Percentiles rank a stretch among this genome's conserved stretches.
Evolutionary conservation across 1,140 invertebrate genomes (phyloP).

Genomic region (Cheumatopsyche charites): DNA sequence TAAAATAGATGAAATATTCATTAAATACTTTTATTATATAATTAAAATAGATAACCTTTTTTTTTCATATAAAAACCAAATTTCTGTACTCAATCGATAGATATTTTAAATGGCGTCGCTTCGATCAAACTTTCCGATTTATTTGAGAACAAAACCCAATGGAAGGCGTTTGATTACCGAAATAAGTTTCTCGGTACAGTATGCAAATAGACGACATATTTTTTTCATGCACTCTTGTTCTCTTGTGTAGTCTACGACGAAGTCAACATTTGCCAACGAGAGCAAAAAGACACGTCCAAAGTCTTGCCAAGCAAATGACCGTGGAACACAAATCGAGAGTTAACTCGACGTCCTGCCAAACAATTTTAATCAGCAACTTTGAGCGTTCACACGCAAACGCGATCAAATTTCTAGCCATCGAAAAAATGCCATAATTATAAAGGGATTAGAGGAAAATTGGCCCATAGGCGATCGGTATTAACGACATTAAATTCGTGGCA

Average conservation of each 20-base stretch:
- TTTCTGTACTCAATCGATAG: too few relatives aligned
- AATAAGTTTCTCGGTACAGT: slow-evolving; percentile 13
- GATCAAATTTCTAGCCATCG: neutral
- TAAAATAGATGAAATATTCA: too few relatives aligned
- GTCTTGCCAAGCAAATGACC: slow-evolving; percentile 21
- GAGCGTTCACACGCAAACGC: neutral
- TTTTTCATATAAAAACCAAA: too few relatives aligned
- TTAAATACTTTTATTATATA: too few relatives aligned
- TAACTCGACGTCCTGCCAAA: slow-evolving; percentile 18
- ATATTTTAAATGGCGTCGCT: too few relatives aligned
- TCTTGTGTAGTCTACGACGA: neutral
- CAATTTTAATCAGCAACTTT: slow-evolving; percentile 12
- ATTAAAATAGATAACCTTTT: too few relatives aligned
- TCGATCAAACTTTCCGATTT: too few relatives aligned
- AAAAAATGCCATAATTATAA: slow-evolving; percentile 35
- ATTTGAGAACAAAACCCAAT: neutral
- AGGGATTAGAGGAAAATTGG: slow-evolving; percentile 33
- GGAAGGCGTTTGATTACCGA: neutral
- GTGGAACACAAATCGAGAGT: slow-evolving; percentile 27
- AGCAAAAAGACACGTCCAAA: slow-evolving; percentile 1
- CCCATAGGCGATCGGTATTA: slow-evolving; percentile 11
- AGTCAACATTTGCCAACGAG: neutral
- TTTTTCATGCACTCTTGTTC: slow-evolving; percentile 12
- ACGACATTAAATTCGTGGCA: slow-evolving; percentile 27
- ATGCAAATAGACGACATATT: slow-evolving; percentile 15